Base-by-base conservation (phyloP, 2,797 vertebrate species). In the Diceros bicornis region DNA sequence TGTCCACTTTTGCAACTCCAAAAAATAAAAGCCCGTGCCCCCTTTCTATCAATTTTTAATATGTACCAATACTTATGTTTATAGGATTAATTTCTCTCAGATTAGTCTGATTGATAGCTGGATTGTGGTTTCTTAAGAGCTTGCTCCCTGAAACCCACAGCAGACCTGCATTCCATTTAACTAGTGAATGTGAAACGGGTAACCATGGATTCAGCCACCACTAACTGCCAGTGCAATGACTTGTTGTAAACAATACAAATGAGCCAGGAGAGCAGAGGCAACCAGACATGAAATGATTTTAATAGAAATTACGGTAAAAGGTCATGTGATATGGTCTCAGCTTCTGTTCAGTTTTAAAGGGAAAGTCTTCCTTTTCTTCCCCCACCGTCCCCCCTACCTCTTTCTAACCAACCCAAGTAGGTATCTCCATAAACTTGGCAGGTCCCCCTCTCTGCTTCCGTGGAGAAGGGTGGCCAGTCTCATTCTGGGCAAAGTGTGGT, bases 201-300 rank as follows among this genome's bases (percentile, higher is more conserved):
- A 98, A 99, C 99, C 99, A 99, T 99, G 99, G 99, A 98, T 98
- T 99, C 98, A 98, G 98, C 98, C 98, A 98, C 98, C 98, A 98
- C 98, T 98, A 99, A 98, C 98, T 98, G 98, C 98, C 98, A 98
- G 98, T 98, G 98, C 98, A 98, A 98, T 98, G 98, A 98, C 98
- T 99, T 98, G 98, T 98, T 99, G 99, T 99, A 99, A 99, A 99
- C 99, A 99, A 98, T 99, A 99, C 98, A 99, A 99, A 99, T 99
- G 99, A 99, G 98, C 97, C 97, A 96, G 97, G 98, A 97, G 98
- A 98, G 98, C 98, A 99, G 98, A 98, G 98, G 98, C 99, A 99
- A 98, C 98, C 98, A 99, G 98, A 99, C 98, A 99, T 99, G 99
- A 99, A 99, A 99, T 98, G 98, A 98, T 99, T 99, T 99, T 99